Conservation (phyloP, 2,797 vertebrate species). For the Rhinophrynus dorsalis region DNA sequence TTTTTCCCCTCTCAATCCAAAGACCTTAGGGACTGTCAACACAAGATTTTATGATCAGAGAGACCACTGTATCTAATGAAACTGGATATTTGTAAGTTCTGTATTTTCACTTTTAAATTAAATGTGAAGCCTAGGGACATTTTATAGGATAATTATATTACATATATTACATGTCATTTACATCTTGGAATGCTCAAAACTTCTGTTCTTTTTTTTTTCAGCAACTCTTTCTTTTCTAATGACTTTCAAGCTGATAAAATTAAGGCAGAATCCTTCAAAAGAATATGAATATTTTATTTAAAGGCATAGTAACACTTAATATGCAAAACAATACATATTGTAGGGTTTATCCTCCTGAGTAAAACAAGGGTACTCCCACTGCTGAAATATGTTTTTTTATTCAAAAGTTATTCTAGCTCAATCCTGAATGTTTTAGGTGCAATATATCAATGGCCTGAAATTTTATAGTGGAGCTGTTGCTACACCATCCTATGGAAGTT, state of each 20-base stretch:
- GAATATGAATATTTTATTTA: too few species aligned
- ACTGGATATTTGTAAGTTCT: constrained; percentile 36
- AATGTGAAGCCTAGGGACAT: constrained; percentile 38
- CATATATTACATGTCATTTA: constrained; percentile 40
- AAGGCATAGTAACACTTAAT: too few species aligned
- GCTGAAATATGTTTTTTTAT: too few species aligned
- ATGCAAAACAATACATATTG: too few species aligned
- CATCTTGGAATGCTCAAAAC: constrained; percentile 23
- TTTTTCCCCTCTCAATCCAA: constrained; percentile 20
- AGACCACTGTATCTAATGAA: constrained; percentile 25
- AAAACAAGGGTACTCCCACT: too few species aligned
- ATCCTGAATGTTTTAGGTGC: too few species aligned
- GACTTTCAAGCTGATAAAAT: constrained; percentile 33
- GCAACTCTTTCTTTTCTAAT: constrained; percentile 10
- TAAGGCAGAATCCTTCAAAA: constrained; percentile 34
- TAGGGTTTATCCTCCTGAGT: too few species aligned
- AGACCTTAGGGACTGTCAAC: constrained; percentile 32
- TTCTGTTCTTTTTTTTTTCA: constrained; percentile 18
- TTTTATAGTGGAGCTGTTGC: too few species aligned
- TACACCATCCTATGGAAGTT: too few species aligned
- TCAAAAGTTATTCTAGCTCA: too few species aligned
- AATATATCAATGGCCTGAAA: too few species aligned
- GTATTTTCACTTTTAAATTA: constrained; percentile 46
- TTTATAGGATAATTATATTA: constrained; percentile 46
- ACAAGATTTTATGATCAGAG: constrained; percentile 37